Conservation (phyloP, 2,113 vertebrate species). For the Syngnathus typhle region DNA sequence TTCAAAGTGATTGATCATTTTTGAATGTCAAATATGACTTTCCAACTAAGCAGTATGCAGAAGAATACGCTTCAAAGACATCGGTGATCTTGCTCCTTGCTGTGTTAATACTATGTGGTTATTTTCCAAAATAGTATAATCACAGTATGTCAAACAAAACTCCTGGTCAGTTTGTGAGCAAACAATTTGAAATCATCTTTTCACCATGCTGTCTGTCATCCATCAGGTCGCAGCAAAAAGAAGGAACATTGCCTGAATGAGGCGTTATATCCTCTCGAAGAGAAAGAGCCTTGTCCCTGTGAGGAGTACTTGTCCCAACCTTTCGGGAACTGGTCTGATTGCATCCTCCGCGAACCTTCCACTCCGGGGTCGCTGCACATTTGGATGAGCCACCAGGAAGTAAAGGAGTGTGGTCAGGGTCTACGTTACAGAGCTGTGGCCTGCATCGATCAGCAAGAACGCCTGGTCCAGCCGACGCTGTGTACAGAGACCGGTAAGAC, state of each 20-base stretch:
- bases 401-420: constrained; percentile 81
- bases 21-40: too few species aligned
- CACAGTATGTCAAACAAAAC: neutral
- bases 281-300: constrained; percentile 81
- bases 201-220: constrained; percentile 11
- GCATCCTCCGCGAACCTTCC: constrained; percentile 70
- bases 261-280: constrained; percentile 76
- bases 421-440: constrained; percentile 75
- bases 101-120: neutral
- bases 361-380: constrained; percentile 42
- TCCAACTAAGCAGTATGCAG: neutral
- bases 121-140: neutral
- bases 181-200: neutral
- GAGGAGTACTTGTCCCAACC: constrained; percentile 75
- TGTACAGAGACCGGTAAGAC: constrained; percentile 84
- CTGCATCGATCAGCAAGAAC: constrained; percentile 77
- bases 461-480: constrained; percentile 70
- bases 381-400: constrained; percentile 43
- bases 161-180: neutral
- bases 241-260: constrained; percentile 82
- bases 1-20: too few species aligned
- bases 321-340: constrained; percentile 90
- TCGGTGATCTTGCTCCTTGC: neutral
- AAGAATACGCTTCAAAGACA: neutral
- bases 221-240: constrained; percentile 89